Base-by-base conservation (phyloP, 2,888 invertebrate species). In the Macrosiphum euphorbiae region DNA sequence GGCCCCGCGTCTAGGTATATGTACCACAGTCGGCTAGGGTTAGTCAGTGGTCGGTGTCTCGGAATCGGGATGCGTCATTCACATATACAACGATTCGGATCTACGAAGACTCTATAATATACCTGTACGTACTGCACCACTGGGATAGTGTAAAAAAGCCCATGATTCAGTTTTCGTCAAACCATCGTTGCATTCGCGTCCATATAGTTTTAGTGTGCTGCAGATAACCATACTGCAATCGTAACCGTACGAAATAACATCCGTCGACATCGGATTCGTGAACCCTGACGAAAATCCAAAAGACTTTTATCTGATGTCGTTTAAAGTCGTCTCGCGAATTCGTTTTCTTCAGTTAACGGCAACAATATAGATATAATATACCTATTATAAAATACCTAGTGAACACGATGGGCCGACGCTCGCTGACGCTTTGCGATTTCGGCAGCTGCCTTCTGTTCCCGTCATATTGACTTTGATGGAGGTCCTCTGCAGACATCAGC, bases 61-160 rank as follows among this genome's bases (percentile, higher is more conserved):
- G 90, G 93, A 94, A 94, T 94, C 41, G 86, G 16, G 85, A 94
- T 94, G 93, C 93, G 93, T 94, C 93, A 94, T 86, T 55, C 92
- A 20, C 16, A 10, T 7, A 47, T 24, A 58, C 92, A 44, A 78
- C 92, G 67, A 7, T 24, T 41, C 84, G 35, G 78, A 28, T 44
- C 10, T n/a, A 44, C 87, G 44, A 35, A 44, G 84, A 85, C 91
- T 44, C 26, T n/a, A 91, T 52, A 55, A 20, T 55, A 35, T 50
- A 90, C 84, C 78, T 52, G 41, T 67, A 78, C 41, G 44, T 50
- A 61, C 61, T 11, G 52, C 11, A 47, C 55, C 78, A 78, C 35
- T 20, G 35, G 41, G 16, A 35, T 35, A 28, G 55, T n/a, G 67
- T 44, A 52, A 91, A 84, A 90, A 52, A 52, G 78, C 61, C 93